Percentiles rank a stretch among this genome's conserved stretches.
Conservation (phyloP, 2,888 invertebrate genomes). For the Apantesis nais region DNA sequence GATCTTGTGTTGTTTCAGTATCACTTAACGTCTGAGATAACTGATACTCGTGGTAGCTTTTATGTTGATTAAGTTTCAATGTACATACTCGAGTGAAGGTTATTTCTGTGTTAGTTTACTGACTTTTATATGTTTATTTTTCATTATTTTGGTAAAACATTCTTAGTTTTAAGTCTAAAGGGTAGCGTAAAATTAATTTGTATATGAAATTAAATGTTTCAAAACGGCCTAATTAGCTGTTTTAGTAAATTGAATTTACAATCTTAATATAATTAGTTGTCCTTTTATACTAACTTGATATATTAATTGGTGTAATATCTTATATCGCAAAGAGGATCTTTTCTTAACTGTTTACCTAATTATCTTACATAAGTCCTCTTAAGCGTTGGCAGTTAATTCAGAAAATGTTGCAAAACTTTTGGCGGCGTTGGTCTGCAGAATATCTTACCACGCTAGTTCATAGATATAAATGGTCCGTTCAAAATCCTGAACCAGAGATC, state of each 20-base stretch:
- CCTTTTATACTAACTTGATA: no score
- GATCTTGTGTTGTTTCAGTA: neutral
- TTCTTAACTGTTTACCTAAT: no score
- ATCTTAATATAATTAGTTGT: neutral
- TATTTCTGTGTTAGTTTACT: neutral
- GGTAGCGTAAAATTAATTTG: no score
- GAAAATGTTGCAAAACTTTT: no score
- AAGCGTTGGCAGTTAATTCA: no score
- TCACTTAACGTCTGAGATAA: neutral
- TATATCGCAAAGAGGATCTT: no score
- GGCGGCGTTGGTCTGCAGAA: no score
- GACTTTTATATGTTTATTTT: neutral
- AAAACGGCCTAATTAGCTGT: neutral
- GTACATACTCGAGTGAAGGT: neutral
- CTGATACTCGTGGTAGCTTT: neutral
- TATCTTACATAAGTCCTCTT: no score
- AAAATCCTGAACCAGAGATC: no score
- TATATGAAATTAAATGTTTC: neutral
- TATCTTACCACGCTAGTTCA: no score
- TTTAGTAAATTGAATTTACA: neutral
- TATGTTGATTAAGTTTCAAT: conserved; percentile 1
- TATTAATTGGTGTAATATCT: no score
- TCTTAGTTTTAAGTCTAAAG: neutral
- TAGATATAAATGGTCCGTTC: no score
- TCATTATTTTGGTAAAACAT: neutral